Base-by-base conservation (phyloP, 2,797 vertebrate species). In the Gadopsis marmoratus region DNA sequence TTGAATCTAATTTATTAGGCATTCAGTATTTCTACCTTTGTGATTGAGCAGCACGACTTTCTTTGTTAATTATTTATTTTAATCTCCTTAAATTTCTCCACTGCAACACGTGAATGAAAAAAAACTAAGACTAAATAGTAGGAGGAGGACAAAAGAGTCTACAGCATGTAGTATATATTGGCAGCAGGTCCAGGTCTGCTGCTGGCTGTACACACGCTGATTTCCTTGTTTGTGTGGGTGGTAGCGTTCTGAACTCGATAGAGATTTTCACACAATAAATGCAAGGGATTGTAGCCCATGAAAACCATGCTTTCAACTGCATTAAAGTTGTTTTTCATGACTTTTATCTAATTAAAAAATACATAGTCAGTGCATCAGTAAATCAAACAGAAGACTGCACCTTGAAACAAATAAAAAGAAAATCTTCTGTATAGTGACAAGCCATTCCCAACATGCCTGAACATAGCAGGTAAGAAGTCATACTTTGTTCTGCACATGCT, bases 151-250 rank as follows among this genome's bases (percentile, higher is more conserved):
- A 71, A 84, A 69, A 43, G 71, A 71, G 45, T 14, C 35, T 63
- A 68, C 53, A 66, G 8, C 65, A 71, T 48, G 35, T 51, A 39
- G 64, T 53, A 11, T 56, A 51, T 56, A 51, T 41, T 80, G 76
- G 85, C 78, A 89, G 79, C 80, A 59, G 33, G 79, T 80, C 63
- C 21, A 45, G 51, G 61, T 74, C 69, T 66, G 71, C 74, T 65
- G 53, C 43, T 43, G 51, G 79, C 82, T 70, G 41, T 31, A 11
- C 65, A 63, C 66, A 66, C 75, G 87, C 70, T 73, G 81, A 81
- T 83, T 84, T 63, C 12, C 37, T 62, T 16, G 37, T 76, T 74
- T 58, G 78, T 61, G 51, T 88, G 78, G 78, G 78, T 43, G 43
- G 83, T 29, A 33, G 48, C 11, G 47, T 37, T 79, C 39, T 70